Evolutionary conservation across 1,140 invertebrate genomes (phyloP), one percentile per base, ranked within the genome.

Genomic region (Bacillus rossius): DNA sequence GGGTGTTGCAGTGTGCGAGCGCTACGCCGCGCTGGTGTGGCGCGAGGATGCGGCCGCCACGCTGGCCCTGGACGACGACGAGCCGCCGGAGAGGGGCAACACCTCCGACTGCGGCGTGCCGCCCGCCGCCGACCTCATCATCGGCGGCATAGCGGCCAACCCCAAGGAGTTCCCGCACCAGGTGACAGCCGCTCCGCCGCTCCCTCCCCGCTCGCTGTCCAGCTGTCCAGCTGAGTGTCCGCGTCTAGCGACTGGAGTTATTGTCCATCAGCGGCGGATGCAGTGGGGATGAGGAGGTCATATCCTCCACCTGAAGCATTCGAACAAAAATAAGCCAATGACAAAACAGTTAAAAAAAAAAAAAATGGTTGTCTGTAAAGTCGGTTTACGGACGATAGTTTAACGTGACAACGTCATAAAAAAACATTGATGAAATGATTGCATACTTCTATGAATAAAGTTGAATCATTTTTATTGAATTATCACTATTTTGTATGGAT

Each of bases 81-180:
- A 34, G 4, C 5, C 10, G 10, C 29, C 29, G 29, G 29, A 34
- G 29, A 4, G 25, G 8, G 4, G 3, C 8, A 29, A 47, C 43
- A 57, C 25, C n/a, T 16, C 37, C 8, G 25, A 42, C 16, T 17
- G 25, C 3, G 37, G 55, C 22, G 42, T 22, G 8, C 45, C 48
- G 10, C 26, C 34, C 1, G 38, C 45, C 41, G 61, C 55, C 4
- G 42, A 51, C 2, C 57, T 62, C 14, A 60, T 62, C 16, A 45
- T 55, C 14, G 53, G 53, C 10, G 65, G 65, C 0, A 22, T 20
- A 16, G 26, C 60, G 3, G 59, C 63, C 16, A 50, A 50, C 13
- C 34, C 59, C 14, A 61, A 57, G 34, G 63, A 66, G 41, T 66
- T 59, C 41, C 65, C 65, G 16, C 65, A 66, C 45, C 64, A 65